Percentiles rank a stretch among this genome's conserved stretches.
Evolutionary conservation across 2,797 vertebrate species (phyloP).

Genomic region (Cynodonichthys magdalenae): DNA sequence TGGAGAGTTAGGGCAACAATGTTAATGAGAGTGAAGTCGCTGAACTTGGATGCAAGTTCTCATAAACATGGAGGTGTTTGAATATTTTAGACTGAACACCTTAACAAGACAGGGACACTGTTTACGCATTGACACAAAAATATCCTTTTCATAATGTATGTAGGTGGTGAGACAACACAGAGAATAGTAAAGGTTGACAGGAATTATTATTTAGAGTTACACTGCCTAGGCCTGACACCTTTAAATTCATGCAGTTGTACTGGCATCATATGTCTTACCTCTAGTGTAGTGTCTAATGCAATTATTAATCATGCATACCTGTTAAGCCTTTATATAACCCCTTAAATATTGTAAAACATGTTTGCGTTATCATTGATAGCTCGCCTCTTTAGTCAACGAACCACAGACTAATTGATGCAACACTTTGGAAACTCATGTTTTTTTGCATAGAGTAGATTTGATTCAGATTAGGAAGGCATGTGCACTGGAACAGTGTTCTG

Average conservation of each 20-base stretch:
- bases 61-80: background rate
- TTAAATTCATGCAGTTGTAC: conserved; percentile 58
- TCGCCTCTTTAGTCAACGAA: background rate
- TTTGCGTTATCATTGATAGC: background rate
- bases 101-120: conserved; percentile 30
- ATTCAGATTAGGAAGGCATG: conserved; percentile 49
- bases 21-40: conserved; percentile 11
- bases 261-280: conserved; percentile 68
- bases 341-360: conserved; percentile 25
- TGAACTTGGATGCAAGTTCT: conserved; percentile 20
- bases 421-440: conserved; percentile 25
- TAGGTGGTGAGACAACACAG: conserved; percentile 47
- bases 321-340: conserved; percentile 33
- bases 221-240: conserved; percentile 49
- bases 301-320: conserved; percentile 66
- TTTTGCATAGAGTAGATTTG: conserved; percentile 38
- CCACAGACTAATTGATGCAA: conserved; percentile 26
- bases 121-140: conserved; percentile 46
- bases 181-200: conserved; percentile 25
- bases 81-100: conserved; percentile 22
- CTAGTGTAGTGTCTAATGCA: conserved; percentile 68
- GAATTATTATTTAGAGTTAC: conserved; percentile 54
- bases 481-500: conserved; percentile 49
- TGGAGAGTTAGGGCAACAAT: conserved; percentile 44
- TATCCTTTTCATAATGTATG: conserved; percentile 65